These are phyloP conservation scores for Leptinotarsa rubiginosa DNA, from an alignment of 2,888 invertebrate species.

Conservation along the genomic window DNA sequence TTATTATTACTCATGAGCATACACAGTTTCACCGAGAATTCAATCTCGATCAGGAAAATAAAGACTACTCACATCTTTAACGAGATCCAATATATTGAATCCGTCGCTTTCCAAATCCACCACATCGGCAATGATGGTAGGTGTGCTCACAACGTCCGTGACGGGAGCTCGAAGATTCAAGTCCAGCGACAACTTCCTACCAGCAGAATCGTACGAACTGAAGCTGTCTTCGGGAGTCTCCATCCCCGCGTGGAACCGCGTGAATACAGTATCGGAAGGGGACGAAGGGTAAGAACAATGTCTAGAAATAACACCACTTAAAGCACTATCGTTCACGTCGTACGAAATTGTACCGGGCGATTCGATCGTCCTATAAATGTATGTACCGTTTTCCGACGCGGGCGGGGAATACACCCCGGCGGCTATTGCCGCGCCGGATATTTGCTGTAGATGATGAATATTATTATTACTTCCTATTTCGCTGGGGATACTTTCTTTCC, in stretches of 20 bases:
- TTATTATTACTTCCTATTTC: constrained; percentile 29
- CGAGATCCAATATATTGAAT: constrained; percentile 62
- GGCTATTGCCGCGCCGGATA: constrained; percentile 11
- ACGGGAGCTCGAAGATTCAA: constrained; percentile 20
- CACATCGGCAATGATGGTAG: constrained; percentile 65
- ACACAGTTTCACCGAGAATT: too few species aligned
- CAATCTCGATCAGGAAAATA: not conserved
- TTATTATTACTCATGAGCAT: too few species aligned
- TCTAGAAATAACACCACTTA: constrained; percentile 49
- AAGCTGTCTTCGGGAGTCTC: constrained; percentile 47
- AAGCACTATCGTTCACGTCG: constrained; percentile 48
- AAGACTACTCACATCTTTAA: constrained; percentile 52
- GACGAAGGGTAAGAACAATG: constrained; percentile 48
- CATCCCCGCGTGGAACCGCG: constrained; percentile 6
- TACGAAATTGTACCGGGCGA: constrained; percentile 19
- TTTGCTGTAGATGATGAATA: constrained; percentile 25
- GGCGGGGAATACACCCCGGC: constrained; percentile 22
- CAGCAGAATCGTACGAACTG: constrained; percentile 27
- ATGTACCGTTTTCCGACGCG: constrained; percentile 38
- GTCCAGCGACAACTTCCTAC: constrained; percentile 30
- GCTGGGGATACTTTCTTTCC: constrained; percentile 25
- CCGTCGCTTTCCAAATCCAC: constrained; percentile 57
- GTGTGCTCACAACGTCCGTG: constrained; percentile 59
- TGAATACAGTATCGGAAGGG: constrained; percentile 33
- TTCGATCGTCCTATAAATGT: constrained; percentile 30